Conservation (phyloP, 2,797 vertebrate genomes). For the Pempheris klunzingeri region DNA sequence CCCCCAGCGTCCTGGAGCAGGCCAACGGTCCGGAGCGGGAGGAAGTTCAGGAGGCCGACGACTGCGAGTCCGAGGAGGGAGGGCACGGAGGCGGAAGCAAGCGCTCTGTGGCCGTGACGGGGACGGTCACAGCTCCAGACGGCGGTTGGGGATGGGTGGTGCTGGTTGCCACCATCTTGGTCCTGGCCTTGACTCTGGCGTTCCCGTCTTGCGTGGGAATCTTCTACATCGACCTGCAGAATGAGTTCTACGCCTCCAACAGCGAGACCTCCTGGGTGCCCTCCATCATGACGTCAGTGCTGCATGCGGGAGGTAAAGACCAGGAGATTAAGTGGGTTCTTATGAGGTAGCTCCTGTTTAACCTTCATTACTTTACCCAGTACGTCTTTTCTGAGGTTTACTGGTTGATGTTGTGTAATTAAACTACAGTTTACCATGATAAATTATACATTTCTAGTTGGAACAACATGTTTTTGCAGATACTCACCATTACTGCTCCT, state of each 20-base stretch:
- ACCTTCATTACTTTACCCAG: neutral
- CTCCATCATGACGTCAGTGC: conserved; percentile 91
- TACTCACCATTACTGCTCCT: neutral
- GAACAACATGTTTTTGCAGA: neutral
- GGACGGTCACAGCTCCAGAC: conserved; percentile 77
- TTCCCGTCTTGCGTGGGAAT: conserved; percentile 91
- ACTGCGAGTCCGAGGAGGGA: conserved; percentile 63
- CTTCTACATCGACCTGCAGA: conserved; percentile 94
- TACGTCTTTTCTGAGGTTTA: neutral
- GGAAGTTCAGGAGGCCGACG: conserved; percentile 20
- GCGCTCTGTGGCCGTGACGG: neutral
- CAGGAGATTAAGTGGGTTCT: neutral
- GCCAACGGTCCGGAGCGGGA: conserved; percentile 45
- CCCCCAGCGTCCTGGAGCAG: conserved; percentile 36
- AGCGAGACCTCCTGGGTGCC: conserved; percentile 96
- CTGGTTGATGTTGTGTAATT: neutral
- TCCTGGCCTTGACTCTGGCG: conserved; percentile 90
- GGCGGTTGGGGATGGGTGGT: conserved; percentile 95
- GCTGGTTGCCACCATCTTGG: conserved; percentile 87
- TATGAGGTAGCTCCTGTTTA: neutral
- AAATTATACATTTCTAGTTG: neutral
- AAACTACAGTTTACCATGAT: neutral
- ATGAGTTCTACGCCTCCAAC: conserved; percentile 91
- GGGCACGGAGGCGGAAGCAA: conserved; percentile 13
- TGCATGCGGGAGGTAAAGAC: conserved; percentile 91